A percentile compares a stretch with the other conserved stretches of the same genome.
These are phyloP conservation scores for Bolborhynchus lineola DNA, from an alignment of 2,113 vertebrate species.

Conservation along the genomic window DNA sequence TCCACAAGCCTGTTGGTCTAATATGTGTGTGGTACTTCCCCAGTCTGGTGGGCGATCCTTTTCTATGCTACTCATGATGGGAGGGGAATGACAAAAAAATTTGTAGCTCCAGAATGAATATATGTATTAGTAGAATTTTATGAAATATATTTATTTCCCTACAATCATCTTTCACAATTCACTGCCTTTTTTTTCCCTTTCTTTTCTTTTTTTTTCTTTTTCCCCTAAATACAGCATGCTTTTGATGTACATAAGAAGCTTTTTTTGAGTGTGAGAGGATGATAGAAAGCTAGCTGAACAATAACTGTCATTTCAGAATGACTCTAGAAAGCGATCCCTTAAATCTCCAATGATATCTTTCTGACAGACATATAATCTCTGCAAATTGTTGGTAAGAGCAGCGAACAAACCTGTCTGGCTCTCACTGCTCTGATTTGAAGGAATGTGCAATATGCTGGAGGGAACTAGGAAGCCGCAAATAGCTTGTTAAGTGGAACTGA, in stretches of 20 bases:
- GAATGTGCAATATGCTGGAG: not conserved
- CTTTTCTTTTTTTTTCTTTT: not conserved
- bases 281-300: not conserved
- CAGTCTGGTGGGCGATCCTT: not conserved
- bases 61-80: not conserved
- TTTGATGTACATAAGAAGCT: not conserved
- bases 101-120: not conserved
- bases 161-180: not conserved
- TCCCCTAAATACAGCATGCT: not conserved
- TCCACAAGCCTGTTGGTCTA: not conserved
- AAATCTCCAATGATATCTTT: constrained; percentile 21
- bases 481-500: not conserved
- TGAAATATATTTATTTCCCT: not conserved
- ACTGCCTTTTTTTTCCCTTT: not conserved
- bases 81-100: not conserved
- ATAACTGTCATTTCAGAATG: constrained; percentile 41
- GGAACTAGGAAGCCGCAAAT: not conserved
- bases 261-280: not conserved
- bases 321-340: constrained; percentile 32
- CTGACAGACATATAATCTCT: constrained; percentile 42
- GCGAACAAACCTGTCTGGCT: constrained; percentile 12
- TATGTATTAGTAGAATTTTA: not conserved
- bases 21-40: not conserved
- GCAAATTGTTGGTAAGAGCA: constrained; percentile 9
- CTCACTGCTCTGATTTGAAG: not conserved